Evolutionary conservation across 2,113 vertebrate genomes (phyloP), one percentile per base, ranked within the genome.

Genomic region (Procavia capensis): DNA sequence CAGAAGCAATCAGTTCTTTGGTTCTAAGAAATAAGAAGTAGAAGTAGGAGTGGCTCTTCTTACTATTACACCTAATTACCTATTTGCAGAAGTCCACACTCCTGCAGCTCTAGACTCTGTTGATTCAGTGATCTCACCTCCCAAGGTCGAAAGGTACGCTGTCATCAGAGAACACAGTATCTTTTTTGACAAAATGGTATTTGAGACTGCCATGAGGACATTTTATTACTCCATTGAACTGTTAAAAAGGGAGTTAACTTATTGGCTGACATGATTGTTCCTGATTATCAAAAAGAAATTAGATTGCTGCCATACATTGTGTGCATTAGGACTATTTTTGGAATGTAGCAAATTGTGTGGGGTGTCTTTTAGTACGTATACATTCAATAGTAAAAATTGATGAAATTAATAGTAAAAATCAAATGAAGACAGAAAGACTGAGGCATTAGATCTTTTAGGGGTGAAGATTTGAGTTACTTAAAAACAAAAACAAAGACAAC

Each of bases 331-430:
- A 88, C 14, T 54, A 20, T 68, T 63, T 14, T 13, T 83, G 39
- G 45, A 93, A 81, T 5, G 3, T 24, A 45, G 27, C 24, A 31
- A 19, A n/a, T 70, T 66, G 34, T 91, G 82, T 88, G 74, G 8
- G 43, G 75, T 88, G 87, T 16, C 7, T 57, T 76, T 90, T 81
- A 95, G 7, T 41, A 81, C 72, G 27, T 24, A 45, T 7, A n/a
- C 76, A 75, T 47, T 88, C 72, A 86, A 59, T 20, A 91, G 31
- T 83, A 93, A 93, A 91, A 78, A 72, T 78, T 64, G 90, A 85
- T 41, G 22, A 25, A 61, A 87, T n/a, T n/a, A 84, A 39, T 5
- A 72, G 64, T 9, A 83, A 39, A 41, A 90, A 39, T 13, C 2
- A 47, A 93, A 36, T 34, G 45, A 78, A 68, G 4, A 85, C 29